Evolutionary conservation across 2,888 invertebrate genomes (phyloP).

Genomic region (Terebella lapidaria): DNA sequence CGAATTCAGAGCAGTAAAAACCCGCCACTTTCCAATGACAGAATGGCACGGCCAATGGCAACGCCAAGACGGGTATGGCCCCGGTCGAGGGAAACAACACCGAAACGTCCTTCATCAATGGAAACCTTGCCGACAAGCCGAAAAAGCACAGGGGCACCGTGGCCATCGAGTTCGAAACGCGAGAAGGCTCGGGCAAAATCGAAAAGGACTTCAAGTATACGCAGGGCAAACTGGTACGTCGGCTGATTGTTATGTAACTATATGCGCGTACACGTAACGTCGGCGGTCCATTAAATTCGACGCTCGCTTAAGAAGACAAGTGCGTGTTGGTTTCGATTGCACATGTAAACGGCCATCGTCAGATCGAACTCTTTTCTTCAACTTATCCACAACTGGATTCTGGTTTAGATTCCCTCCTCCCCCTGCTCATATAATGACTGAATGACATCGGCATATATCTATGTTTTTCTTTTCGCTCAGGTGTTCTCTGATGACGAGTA

Average conservation of each 20-base stretch:
- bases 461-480: conserved; percentile 25
- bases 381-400: no score
- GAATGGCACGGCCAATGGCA: no score
- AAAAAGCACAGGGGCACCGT: conserved; percentile 26
- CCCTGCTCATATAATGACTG: not conserved
- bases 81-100: no score
- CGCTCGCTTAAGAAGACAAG: no score
- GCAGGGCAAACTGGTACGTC: conserved; percentile 34
- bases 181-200: conserved; percentile 45
- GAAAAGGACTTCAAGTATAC: conserved; percentile 43
- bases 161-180: conserved; percentile 44
- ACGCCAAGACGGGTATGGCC: no score
- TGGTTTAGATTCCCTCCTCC: no score
- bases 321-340: no score
- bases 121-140: not conserved
- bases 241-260: not conserved
- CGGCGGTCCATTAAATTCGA: no score
- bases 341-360: no score
- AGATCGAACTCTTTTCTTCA: no score
- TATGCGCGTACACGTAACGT: not conserved
- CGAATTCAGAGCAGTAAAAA: no score
- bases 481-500: conserved; percentile 43
- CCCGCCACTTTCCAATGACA: no score
- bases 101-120: conserved; percentile 16
- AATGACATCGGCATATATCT: not conserved